phyloP scores from a whole-genome alignment of 1,140 invertebrate genomes.

The Battus philenor region DNA sequence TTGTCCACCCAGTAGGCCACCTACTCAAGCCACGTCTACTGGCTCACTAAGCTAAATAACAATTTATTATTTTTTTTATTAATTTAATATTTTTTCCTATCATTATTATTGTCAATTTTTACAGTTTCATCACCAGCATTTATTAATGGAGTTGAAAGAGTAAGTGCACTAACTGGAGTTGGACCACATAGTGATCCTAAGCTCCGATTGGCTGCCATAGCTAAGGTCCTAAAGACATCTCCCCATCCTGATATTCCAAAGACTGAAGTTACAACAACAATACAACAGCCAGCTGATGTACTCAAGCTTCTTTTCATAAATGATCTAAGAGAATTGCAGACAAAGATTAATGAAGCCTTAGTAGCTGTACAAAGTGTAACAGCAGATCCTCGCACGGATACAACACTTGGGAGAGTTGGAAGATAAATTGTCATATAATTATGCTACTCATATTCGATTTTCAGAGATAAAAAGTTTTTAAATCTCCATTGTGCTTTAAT shows the following conservation, averaged over 20 bases:
- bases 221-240: constrained; percentile 86
- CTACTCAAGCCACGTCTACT: too few relatives aligned
- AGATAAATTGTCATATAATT: constrained; percentile 62
- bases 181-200: constrained; percentile 66
- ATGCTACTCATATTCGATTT: too few relatives aligned
- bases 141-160: constrained; percentile 83
- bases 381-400: constrained; percentile 98
- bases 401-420: constrained; percentile 95
- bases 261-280: constrained; percentile 78
- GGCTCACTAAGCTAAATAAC: too few relatives aligned
- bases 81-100: neutral
- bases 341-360: constrained; percentile 95
- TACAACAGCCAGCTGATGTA: constrained; percentile 82
- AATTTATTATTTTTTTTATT: neutral
- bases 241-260: constrained; percentile 87
- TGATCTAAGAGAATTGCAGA: constrained; percentile 93
- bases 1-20: too few relatives aligned
- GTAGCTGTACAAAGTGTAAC: constrained; percentile 94
- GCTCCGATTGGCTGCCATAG: constrained; percentile 77
- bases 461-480: too few relatives aligned
- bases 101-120: constrained; percentile 42
- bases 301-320: constrained; percentile 93
- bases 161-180: constrained; percentile 54
- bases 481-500: too few relatives aligned
- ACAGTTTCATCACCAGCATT: constrained; percentile 90